phyloP scores from a whole-genome alignment of 1,140 invertebrate species.

The Nautilus pompilius region DNA sequence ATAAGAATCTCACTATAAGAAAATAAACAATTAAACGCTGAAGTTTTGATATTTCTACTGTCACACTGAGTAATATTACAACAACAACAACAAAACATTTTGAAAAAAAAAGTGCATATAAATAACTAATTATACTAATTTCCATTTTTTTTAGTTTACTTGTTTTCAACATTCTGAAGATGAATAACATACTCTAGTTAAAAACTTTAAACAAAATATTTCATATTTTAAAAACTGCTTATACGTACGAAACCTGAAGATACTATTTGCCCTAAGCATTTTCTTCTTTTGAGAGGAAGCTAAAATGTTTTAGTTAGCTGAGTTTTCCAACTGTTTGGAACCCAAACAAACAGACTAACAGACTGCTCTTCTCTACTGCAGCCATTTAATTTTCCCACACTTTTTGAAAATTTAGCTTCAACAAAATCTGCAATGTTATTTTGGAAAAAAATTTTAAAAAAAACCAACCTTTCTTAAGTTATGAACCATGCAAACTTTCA shows the following conservation, averaged over 20 bases:
- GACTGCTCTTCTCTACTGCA: not conserved
- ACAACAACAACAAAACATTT: too few relatives aligned
- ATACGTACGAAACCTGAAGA: not conserved
- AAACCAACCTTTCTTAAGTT: too few relatives aligned
- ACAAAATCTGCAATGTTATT: too few relatives aligned
- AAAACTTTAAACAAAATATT: not conserved
- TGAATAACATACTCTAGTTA: not conserved
- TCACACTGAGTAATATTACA: too few relatives aligned
- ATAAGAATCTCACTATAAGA: not conserved
- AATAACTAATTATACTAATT: too few relatives aligned
- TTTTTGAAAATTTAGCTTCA: conserved; percentile 22
- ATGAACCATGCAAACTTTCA: too few relatives aligned
- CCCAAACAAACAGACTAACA: not conserved
- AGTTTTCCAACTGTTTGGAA: not conserved
- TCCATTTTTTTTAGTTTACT: too few relatives aligned
- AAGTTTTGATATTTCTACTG: too few relatives aligned
- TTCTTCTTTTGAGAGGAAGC: not conserved
- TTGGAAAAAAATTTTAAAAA: too few relatives aligned
- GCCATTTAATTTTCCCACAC: not conserved
- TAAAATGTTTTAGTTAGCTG: not conserved
- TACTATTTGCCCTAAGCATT: not conserved
- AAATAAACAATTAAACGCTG: not conserved
- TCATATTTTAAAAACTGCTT: not conserved
- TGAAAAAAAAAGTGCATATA: too few relatives aligned
- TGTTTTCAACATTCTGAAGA: too few relatives aligned